These are phyloP conservation scores for Nemotelus nigrinus DNA, from an alignment of 2,888 invertebrate species.

Conservation along the genomic window DNA sequence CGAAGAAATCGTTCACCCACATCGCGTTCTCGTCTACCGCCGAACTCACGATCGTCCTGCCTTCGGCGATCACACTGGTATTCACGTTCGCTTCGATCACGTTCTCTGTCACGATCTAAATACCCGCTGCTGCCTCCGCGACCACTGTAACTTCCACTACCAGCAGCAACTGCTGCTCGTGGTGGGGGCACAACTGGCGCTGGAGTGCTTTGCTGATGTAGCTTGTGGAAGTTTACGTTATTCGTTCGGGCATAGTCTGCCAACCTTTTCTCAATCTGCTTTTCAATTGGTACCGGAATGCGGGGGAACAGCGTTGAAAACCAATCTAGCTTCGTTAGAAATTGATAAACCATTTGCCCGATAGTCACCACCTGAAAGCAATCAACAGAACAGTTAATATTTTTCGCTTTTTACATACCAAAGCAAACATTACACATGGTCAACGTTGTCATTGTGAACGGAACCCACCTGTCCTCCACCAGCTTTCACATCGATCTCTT, in stretches of 20 bases:
- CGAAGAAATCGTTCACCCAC: slow-evolving; percentile 54
- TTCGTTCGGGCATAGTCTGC: slow-evolving; percentile 71
- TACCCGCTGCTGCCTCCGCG: slow-evolving; percentile 56
- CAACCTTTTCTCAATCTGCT: slow-evolving; percentile 84
- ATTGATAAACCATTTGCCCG: slow-evolving; percentile 91
- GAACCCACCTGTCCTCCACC: slow-evolving; percentile 86
- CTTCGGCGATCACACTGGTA: slow-evolving; percentile 51
- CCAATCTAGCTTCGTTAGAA: slow-evolving; percentile 97
- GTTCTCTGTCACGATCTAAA: slow-evolving; percentile 58
- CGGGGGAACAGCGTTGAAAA: slow-evolving; percentile 98
- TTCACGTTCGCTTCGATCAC: slow-evolving; percentile 53
- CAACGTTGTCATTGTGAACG: slow-evolving; percentile 34
- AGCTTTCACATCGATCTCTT: slow-evolving; percentile 97
- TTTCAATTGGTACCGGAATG: slow-evolving; percentile 97
- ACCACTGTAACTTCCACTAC: slow-evolving; percentile 46
- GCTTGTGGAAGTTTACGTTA: slow-evolving; percentile 58
- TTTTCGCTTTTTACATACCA: slow-evolving; percentile 1
- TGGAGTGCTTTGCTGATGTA: slow-evolving; percentile 34
- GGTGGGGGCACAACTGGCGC: background rate
- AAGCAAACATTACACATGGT: slow-evolving; percentile 34
- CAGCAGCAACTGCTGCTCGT: slow-evolving; percentile 15
- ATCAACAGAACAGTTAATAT: slow-evolving; percentile 13
- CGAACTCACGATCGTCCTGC: slow-evolving; percentile 54
- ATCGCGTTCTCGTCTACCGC: slow-evolving; percentile 57
- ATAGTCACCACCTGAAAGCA: slow-evolving; percentile 75